Conservation (phyloP, 2,113 vertebrate species). For the Phainopepla nitens region DNA sequence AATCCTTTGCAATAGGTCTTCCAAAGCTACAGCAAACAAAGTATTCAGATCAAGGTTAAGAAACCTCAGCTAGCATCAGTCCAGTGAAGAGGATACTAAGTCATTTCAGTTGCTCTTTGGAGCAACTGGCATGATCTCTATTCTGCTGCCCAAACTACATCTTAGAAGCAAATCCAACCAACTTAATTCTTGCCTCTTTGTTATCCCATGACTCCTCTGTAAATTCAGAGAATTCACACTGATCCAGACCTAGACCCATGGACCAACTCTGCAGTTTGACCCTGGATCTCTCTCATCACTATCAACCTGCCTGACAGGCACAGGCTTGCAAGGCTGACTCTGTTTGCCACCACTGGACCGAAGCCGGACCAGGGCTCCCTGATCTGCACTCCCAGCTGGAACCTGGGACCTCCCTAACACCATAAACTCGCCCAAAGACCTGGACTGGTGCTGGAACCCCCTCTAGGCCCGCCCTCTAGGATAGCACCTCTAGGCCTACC, state of each 20-base stretch:
- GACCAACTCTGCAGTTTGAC: background rate
- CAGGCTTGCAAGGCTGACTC: no score
- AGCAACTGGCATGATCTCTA: background rate
- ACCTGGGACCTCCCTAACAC: background rate
- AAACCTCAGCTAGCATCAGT: background rate
- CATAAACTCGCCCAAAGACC: background rate
- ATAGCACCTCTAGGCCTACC: no score
- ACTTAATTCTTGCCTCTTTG: background rate
- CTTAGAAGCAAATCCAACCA: background rate
- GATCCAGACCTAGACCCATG: background rate
- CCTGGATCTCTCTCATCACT: background rate
- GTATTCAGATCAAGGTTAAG: background rate
- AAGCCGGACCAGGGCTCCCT: background rate
- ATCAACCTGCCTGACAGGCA: background rate
- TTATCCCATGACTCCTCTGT: background rate
- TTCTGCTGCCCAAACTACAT: background rate
- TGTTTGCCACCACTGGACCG: background rate
- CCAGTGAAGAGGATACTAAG: background rate
- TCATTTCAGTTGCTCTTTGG: background rate
- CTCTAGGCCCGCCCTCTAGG: background rate
- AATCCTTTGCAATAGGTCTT: background rate
- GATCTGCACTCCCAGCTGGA: background rate
- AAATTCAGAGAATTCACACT: background rate
- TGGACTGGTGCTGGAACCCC: background rate
- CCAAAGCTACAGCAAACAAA: background rate